Base-by-base conservation (phyloP, 2,888 invertebrate species). In the Elysia crispata region DNA sequence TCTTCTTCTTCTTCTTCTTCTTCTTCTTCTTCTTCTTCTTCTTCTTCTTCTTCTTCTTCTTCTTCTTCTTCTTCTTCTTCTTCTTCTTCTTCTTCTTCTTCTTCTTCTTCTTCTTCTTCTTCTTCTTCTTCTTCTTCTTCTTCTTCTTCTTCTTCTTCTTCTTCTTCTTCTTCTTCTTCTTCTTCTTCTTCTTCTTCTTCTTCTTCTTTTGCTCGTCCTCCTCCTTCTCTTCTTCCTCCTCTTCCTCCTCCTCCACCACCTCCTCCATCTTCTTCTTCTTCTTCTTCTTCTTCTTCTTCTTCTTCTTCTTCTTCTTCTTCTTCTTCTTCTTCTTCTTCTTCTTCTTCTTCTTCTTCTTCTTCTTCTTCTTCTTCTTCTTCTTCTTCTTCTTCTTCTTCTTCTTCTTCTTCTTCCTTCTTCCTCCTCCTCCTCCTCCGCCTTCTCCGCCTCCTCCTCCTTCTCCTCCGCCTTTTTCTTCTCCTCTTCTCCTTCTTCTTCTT, bases 301-400 rank as follows among this genome's bases (percentile, higher is more conserved):
- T 64, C 64, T 64, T 23, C 23, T 23, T 64, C 64, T 64, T 23
- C 23, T 23, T 64, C 64, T 64, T 23, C 23, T 23, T 64, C 64
- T 64, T 23, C 23, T 64, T 23, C 23, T 23, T 64, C 64, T 64
- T 23, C 23, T 23, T 64, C 64, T 64, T 18, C 23, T 54, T 18
- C 54, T 54, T 54, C 54, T 54, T 54, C 54, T 54, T 54, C 54
- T 54, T 54, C 54, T 54, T 54, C 54, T 54, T 54, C 54, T 54
- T 54, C 54, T 54, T 54, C 54, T 54, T 54, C 54, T 54, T 54
- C 54, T 54, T 54, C 54, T 54, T 54, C 54, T 54, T 54, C 54
- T 54, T 54, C 54, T 54, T 54, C 54, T 54, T 54, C 54, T 54
- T 54, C 54, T 54, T 54, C 54, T 54, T 54, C 54, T 18, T 54